Conservation (phyloP, 2,113 vertebrate genomes). For the Uropsilus gracilis region DNA sequence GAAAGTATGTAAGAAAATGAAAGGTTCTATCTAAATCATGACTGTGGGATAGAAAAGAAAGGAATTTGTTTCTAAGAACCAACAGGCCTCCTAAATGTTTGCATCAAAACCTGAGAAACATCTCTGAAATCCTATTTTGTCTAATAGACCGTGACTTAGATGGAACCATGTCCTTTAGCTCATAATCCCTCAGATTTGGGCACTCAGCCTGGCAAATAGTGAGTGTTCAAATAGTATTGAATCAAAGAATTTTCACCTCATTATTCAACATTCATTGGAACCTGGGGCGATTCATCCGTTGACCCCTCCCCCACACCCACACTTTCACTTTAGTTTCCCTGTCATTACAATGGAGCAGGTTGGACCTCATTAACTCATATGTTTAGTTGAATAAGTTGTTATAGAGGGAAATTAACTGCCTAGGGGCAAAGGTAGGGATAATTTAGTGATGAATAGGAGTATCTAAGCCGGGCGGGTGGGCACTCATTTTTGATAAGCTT, state of each 20-base stretch:
- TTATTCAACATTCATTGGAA: background rate
- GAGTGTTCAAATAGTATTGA: background rate
- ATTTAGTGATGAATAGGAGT: background rate
- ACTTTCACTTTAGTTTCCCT: background rate
- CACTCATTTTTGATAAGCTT: background rate
- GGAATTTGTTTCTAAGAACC: background rate
- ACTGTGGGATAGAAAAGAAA: background rate
- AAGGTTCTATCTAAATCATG: background rate
- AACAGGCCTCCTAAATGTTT: background rate
- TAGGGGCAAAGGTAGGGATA: slow-evolving; percentile 45
- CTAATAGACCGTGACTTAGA: background rate
- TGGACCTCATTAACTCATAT: background rate
- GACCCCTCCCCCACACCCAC: background rate
- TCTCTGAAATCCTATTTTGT: background rate
- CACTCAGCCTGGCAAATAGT: background rate
- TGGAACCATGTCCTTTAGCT: background rate
- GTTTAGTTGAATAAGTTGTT: slow-evolving; percentile 4
- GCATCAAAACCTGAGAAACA: background rate
- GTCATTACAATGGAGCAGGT: background rate
- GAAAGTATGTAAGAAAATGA: slow-evolving; percentile 24
- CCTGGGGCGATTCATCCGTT: background rate
- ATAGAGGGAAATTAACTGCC: slow-evolving; percentile 46
- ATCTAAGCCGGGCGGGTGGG: background rate
- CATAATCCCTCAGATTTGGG: background rate
- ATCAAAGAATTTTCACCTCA: background rate